Base-by-base conservation (phyloP, 2,888 invertebrate genomes). In the Drosophila subsilvestris region DNA sequence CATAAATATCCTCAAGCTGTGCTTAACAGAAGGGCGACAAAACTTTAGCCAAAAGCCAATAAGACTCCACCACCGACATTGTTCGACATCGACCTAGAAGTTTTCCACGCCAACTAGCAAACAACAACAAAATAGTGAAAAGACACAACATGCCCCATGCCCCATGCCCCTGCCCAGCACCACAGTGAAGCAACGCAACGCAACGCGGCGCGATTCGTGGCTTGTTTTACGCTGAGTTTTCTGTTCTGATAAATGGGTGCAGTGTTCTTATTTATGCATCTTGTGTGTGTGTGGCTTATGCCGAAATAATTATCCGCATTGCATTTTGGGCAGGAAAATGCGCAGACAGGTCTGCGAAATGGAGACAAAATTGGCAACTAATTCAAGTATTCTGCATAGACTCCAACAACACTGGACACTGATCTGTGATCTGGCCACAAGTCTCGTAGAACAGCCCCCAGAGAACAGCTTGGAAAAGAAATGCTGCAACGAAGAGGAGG, bases 241-340 rank as follows among this genome's bases (percentile, higher is more conserved):
- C 50, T 55, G 47, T 50, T 55, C 55, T 66, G 65, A 69, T 69
- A 69, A 59, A 69, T 69, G 66, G 70, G 70, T 61, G 67, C 70
- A 67, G 60, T 45, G 42, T 42, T 66, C 56, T 66, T 59, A 60
- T 67, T 67, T 67, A 67, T 62, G 66, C 63, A 47, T 67, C 63
- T 62, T 42, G 49, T 62, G 55, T 62, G 50, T 43, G 55, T 62
- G 50, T 32, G 49, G 56, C 66, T 56, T 45, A 62, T 50, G 54
- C 45, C 59, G 22, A 69, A 72, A 72, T 63, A 72, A 72, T 72
- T 72, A 72, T 72, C 72, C 58, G 72, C 72, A 72, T 60, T 63
- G 68, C 68, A 60, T 54, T 71, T 63, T 27, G 37, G 44, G 29
- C 54, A 49, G 66, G 43, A 43, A 49, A 53, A 32, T 27, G 50